phyloP scores from a whole-genome alignment of 2,797 vertebrate genomes.

The Xyrichtys novacula region DNA sequence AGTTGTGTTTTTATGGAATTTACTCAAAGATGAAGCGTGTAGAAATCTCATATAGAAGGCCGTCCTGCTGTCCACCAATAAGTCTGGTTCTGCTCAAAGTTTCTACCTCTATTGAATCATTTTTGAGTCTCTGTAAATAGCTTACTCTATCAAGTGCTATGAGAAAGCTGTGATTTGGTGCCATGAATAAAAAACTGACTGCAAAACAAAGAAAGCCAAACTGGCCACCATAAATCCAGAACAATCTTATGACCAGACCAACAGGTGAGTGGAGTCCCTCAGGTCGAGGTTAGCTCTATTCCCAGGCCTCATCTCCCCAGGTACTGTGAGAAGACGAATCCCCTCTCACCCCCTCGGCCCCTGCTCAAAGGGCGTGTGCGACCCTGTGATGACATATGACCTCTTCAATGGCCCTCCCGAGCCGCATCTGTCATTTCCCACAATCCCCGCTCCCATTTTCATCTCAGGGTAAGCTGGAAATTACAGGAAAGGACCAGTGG shows the following conservation, averaged over 20 bases:
- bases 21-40: neutral
- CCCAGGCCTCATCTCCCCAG: slow-evolving; percentile 68
- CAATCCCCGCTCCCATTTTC: slow-evolving; percentile 77
- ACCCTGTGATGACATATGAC: slow-evolving; percentile 83
- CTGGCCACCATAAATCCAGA: slow-evolving; percentile 33
- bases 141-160: neutral
- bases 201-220: slow-evolving; percentile 25
- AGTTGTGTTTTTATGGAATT: slow-evolving; percentile 15
- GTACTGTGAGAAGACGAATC: slow-evolving; percentile 67
- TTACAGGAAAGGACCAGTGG: slow-evolving; percentile 81
- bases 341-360: slow-evolving; percentile 10
- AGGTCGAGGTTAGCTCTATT: slow-evolving; percentile 59
- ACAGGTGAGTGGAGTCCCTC: slow-evolving; percentile 61
- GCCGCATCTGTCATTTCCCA: slow-evolving; percentile 83
- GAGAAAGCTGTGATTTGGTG: neutral
- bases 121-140: neutral
- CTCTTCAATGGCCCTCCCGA: slow-evolving; percentile 78
- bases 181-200: neutral
- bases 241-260: slow-evolving; percentile 24
- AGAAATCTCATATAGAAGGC: too few species aligned
- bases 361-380: slow-evolving; percentile 76
- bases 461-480: slow-evolving; percentile 81
- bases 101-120: neutral
- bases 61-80: too few species aligned
- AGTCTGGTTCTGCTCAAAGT: too few species aligned